Percentiles rank a stretch among this genome's conserved stretches.
phyloP scores from a whole-genome alignment of 2,888 invertebrate genomes.

The Lycophotia porphyrea region DNA sequence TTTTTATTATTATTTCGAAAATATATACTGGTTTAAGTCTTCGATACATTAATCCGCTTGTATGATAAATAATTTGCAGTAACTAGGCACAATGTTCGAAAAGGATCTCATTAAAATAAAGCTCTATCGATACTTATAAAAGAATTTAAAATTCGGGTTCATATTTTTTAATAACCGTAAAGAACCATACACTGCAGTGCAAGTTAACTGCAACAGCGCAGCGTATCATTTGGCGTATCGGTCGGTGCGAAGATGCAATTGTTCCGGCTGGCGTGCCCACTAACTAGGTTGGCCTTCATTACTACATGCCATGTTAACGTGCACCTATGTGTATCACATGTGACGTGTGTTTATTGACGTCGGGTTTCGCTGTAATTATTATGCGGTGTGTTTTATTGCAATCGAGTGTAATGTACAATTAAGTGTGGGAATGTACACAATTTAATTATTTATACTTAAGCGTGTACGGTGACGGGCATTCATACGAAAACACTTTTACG shows the following conservation, averaged over 20 bases:
- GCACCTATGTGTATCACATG: conserved; percentile 57
- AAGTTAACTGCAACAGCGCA: conserved; percentile 43
- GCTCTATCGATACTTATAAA: not conserved
- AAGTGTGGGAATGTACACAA: conserved; percentile 38
- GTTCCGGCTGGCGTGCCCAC: conserved; percentile 87
- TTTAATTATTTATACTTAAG: conserved; percentile 41
- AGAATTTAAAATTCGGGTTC: not conserved
- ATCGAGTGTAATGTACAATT: conserved; percentile 51
- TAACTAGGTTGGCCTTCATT: conserved; percentile 89
- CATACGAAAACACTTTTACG: not conserved
- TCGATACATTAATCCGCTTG: conserved; percentile 22
- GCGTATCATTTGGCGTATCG: conserved; percentile 65
- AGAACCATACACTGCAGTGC: conserved; percentile 45
- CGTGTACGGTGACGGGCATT: conserved; percentile 4
- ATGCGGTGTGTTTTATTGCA: conserved; percentile 54
- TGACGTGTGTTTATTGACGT: conserved; percentile 57
- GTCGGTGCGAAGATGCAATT: conserved; percentile 87
- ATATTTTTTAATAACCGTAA: conserved; percentile 3
- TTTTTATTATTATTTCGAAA: conserved; percentile 45
- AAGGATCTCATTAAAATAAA: conserved; percentile 30
- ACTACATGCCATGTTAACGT: conserved; percentile 64
- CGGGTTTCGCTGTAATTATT: conserved; percentile 50
- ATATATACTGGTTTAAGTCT: conserved; percentile 19
- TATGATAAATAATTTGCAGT: conserved; percentile 12
- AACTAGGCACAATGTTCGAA: not conserved